Conservation (phyloP, 35 echinoderm and acorn worm genomes). For the Heliocidaris erythrogramma region DNA sequence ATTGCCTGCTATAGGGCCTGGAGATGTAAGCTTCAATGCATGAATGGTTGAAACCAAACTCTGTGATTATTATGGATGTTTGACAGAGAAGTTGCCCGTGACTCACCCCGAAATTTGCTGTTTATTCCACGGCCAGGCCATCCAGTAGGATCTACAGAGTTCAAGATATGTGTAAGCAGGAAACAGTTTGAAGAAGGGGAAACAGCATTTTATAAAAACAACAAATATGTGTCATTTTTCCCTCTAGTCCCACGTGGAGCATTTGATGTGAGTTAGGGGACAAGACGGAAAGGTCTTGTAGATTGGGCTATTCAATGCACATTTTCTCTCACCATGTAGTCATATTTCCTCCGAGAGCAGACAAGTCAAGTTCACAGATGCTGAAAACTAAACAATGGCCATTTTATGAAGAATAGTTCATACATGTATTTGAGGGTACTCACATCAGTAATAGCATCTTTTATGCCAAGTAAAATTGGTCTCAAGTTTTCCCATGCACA, state of each 20-base stretch:
- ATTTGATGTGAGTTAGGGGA: slow-evolving; percentile 21
- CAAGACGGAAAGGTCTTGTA: not conserved
- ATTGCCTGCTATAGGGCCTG: too few species aligned
- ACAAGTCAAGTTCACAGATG: not conserved
- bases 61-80: not conserved
- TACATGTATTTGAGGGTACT: too few species aligned
- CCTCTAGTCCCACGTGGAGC: not conserved
- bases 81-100: not conserved
- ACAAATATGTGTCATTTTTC: slow-evolving; percentile 34
- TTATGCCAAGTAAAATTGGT: too few species aligned
- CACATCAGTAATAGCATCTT: too few species aligned
- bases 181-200: not conserved
- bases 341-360: not conserved
- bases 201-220: slow-evolving; percentile 36
- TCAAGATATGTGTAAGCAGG: slow-evolving; percentile 28
- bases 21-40: too few species aligned
- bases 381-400: not conserved
- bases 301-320: not conserved
- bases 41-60: too few species aligned
- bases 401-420: not conserved
- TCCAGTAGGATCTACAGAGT: not conserved
- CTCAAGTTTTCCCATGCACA: too few species aligned
- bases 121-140: not conserved
- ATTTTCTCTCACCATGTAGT: not conserved
- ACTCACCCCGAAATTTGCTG: not conserved